These are phyloP conservation scores for Bungarus multicinctus DNA, from an alignment of 2,113 vertebrate species.

Conservation along the genomic window DNA sequence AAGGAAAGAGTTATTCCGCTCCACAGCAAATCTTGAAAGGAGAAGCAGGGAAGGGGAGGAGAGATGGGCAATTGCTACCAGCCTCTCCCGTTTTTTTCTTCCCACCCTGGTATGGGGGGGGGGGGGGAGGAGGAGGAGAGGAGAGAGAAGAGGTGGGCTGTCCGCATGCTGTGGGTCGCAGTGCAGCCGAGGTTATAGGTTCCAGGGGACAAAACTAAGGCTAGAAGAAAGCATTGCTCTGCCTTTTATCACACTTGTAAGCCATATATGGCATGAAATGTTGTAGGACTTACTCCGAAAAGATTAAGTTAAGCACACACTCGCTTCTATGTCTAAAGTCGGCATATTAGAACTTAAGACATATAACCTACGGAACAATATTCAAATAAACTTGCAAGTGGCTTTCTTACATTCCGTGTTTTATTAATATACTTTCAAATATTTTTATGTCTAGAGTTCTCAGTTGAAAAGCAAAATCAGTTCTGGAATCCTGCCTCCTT, in stretches of 20 bases:
- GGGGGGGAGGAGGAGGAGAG: too few relatives aligned
- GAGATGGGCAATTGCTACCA: neutral
- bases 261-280: constrained; percentile 15
- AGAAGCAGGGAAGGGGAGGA: neutral
- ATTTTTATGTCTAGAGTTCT: neutral
- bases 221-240: neutral
- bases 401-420: neutral
- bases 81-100: neutral
- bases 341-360: neutral
- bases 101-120: neutral
- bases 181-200: neutral
- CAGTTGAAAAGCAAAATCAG: neutral
- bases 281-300: neutral
- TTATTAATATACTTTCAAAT: neutral
- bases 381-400: neutral
- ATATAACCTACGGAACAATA: neutral
- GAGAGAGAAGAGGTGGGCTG: too few relatives aligned
- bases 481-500: neutral
- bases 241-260: neutral
- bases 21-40: neutral
- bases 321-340: neutral
- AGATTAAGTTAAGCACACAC: neutral
- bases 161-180: neutral
- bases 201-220: neutral
- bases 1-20: fast-evolving